Evolutionary conservation across 2,888 invertebrate species (phyloP), one percentile per base, ranked within the genome.

Genomic region (Dynastes maya): DNA sequence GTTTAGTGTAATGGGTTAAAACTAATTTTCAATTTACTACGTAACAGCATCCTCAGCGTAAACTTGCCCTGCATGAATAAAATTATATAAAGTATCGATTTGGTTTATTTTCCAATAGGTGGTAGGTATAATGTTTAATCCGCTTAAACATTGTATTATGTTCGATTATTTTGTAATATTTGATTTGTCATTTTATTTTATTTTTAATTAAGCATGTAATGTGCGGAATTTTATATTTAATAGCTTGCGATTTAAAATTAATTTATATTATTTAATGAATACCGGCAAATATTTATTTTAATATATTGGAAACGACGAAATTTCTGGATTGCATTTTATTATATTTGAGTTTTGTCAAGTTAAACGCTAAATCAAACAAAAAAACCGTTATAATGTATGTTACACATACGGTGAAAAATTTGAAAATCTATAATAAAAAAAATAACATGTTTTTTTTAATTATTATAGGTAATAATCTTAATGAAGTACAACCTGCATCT

Each of bases 81-180:
- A 64, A 32, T 67, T 16, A 55, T 67, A 49, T 40, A 45, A n/a
- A 67, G 5, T 67, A 67, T 67, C 16, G 67, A 67, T 67, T 49
- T 40, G 29, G 1, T 61, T 61, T 61, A 61, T 61, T 22, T 61
- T 9, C 61, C 29, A 22, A 61, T 22, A 5, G 2, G 22, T 11
- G 53, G 53, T 5, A n/a, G 3, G 53, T 3, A 16, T 55, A 55
- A 51, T 9, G n/a, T 51, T 51, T 51, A 51, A 51, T 51, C 51
- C 51, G 51, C 51, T 51, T 51, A 51, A 5, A 51, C 8, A 51
- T 51, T 51, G 8, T 55, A 55, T 55, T 2, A 55, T 8, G 16
- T 55, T 55, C n/a, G n/a, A 11, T 55, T 6, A n/a, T n/a, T 16
- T n/a, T 55, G 55, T 16, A n/a, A 55, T 55, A 55, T 55, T 55